phyloP scores from a whole-genome alignment of 2,797 vertebrate species.

The Hoplostethus atlanticus region DNA sequence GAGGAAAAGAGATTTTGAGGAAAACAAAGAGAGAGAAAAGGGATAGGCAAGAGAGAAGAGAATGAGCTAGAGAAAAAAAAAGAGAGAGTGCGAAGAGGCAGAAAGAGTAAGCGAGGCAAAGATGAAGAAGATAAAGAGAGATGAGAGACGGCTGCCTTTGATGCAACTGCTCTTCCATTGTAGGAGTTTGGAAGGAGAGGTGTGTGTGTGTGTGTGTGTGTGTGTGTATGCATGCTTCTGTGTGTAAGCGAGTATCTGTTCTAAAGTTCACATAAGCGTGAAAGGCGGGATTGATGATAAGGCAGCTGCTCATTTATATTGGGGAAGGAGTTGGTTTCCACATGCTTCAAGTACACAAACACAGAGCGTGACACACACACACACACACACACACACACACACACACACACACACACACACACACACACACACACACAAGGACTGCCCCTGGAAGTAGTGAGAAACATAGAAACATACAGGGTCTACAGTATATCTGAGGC shows the following conservation, averaged over 20 bases:
- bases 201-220: slow-evolving; percentile 26
- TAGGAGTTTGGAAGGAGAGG: slow-evolving; percentile 50
- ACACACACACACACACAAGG: slow-evolving; percentile 29
- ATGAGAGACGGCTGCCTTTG: slow-evolving; percentile 74
- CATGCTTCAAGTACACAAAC: slow-evolving; percentile 59
- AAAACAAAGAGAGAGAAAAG: slow-evolving; percentile 52
- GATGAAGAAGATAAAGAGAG: slow-evolving; percentile 74
- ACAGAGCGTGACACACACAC: slow-evolving; percentile 2
- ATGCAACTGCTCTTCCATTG: slow-evolving; percentile 67
- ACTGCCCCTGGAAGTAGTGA: slow-evolving; percentile 61
- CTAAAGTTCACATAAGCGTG: slow-evolving; percentile 73
- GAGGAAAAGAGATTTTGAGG: slow-evolving; percentile 56
- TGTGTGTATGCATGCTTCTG: slow-evolving; percentile 14
- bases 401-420: slow-evolving; percentile 43
- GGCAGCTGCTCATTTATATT: slow-evolving; percentile 75
- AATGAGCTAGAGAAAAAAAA: slow-evolving; percentile 47
- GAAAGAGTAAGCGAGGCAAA: slow-evolving; percentile 62
- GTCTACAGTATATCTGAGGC: slow-evolving; percentile 62
- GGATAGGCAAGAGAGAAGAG: slow-evolving; percentile 43
- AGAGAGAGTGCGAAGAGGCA: slow-evolving; percentile 64
- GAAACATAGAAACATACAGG: slow-evolving; percentile 52
- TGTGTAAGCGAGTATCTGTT: slow-evolving; percentile 48
- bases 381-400: slow-evolving; percentile 46
- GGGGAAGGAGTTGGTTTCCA: slow-evolving; percentile 52
- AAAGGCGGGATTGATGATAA: slow-evolving; percentile 78